phyloP scores from a whole-genome alignment of 2,113 vertebrate species.

The Erythrolamprus reginae region DNA sequence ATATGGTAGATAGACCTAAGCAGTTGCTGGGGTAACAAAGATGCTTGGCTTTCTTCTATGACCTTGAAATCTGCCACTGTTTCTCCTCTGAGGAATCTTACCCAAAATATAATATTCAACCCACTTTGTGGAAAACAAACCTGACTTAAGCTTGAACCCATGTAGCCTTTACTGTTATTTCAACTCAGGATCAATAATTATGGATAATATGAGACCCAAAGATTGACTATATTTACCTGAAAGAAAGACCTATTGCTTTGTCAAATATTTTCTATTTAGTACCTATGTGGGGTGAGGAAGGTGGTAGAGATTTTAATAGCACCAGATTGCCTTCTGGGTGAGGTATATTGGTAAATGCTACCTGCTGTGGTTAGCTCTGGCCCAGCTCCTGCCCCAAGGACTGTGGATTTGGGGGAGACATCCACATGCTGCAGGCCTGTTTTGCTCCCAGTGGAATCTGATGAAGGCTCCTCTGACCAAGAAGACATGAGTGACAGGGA shows the following conservation, averaged over 20 bases:
- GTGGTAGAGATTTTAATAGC: background rate
- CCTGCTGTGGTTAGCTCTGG: no score
- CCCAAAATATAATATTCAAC: background rate
- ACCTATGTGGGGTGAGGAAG: background rate
- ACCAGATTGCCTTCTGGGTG: background rate
- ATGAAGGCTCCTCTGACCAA: no score
- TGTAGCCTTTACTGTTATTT: background rate
- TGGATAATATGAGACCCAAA: background rate
- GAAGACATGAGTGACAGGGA: no score
- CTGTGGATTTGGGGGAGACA: no score
- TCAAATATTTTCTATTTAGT: background rate
- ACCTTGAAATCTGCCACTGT: background rate
- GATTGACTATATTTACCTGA: background rate
- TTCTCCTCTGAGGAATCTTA: background rate
- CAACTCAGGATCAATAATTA: background rate
- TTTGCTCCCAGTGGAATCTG: no score
- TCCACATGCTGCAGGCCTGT: no score
- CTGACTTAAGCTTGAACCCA: background rate
- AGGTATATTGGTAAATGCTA: background rate
- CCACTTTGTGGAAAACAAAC: background rate
- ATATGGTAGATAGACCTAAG: background rate
- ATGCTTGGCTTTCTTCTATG: background rate
- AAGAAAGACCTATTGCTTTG: background rate
- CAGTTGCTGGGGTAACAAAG: constrained; percentile 4
- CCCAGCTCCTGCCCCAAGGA: no score